phyloP scores from a whole-genome alignment of 2,888 invertebrate genomes.

The Rhagonycha lutea region DNA sequence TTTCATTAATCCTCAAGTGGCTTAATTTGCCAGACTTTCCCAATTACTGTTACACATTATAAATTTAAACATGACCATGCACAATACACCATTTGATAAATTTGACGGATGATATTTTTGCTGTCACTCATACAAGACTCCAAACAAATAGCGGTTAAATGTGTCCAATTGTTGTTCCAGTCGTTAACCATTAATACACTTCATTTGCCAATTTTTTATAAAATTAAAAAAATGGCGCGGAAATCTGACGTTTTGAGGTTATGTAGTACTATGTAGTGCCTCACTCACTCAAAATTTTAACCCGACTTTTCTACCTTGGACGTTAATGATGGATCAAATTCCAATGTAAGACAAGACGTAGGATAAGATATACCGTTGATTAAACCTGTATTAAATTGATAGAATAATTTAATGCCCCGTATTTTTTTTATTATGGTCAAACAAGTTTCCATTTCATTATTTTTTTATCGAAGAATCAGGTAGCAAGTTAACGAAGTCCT shows the following conservation, averaged over 20 bases:
- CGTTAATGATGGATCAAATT: background rate
- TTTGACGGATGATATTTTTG: conserved; percentile 2
- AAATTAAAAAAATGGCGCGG: background rate
- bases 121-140: conserved; percentile 1
- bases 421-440: background rate
- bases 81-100: conserved; percentile 6
- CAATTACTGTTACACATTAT: conserved; percentile 3
- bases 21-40: background rate
- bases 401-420: background rate
- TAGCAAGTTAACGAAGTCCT: background rate
- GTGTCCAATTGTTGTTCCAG: conserved; percentile 4
- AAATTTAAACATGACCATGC: conserved; percentile 6
- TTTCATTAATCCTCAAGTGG: background rate
- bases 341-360: background rate
- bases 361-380: background rate
- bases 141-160: conserved; percentile 7
- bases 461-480: background rate
- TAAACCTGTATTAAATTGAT: background rate
- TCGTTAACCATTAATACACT: background rate
- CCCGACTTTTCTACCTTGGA: background rate
- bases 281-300: background rate
- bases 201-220: background rate
- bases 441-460: background rate
- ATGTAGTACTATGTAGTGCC: background rate
- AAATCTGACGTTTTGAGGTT: background rate